Evolutionary conservation across 2,888 invertebrate genomes (phyloP).

Genomic region (Ophion obscuratus): DNA sequence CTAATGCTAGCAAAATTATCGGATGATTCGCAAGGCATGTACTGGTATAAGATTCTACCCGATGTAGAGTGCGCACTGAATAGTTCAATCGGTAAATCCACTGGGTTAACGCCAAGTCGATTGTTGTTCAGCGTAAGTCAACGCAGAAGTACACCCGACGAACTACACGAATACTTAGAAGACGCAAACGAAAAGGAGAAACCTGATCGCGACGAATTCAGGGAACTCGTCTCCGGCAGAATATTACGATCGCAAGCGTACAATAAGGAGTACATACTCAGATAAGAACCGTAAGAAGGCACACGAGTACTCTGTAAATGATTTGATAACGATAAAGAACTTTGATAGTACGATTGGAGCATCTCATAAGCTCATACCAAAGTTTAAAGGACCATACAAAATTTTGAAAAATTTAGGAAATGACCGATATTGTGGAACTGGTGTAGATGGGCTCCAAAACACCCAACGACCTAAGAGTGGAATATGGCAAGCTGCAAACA

Average conservation of each 20-base stretch:
- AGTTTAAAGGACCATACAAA: constrained; percentile 34
- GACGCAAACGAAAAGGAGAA: background rate
- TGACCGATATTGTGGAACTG: constrained; percentile 34
- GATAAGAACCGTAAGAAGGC: constrained; percentile 48
- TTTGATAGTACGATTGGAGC: constrained; percentile 39
- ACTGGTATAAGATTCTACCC: constrained; percentile 23
- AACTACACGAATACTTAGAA: constrained; percentile 14
- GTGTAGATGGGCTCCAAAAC: constrained; percentile 35
- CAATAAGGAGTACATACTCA: constrained; percentile 13
- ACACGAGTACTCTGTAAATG: constrained; percentile 34
- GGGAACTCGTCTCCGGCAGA: background rate
- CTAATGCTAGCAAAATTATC: constrained; percentile 41
- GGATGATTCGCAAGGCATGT: constrained; percentile 4
- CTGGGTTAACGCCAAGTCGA: constrained; percentile 26
- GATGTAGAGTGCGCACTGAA: constrained; percentile 37
- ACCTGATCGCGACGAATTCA: too few species aligned
- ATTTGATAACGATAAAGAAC: constrained; percentile 37
- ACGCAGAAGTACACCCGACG: constrained; percentile 22
- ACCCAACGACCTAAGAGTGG: constrained; percentile 39
- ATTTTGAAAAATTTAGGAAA: constrained; percentile 13
- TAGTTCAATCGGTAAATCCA: constrained; percentile 29
- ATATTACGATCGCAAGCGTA: constrained; percentile 16
- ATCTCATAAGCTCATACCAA: constrained; percentile 25
- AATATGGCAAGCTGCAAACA: constrained; percentile 45
- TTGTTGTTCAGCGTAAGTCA: constrained; percentile 35